Evolutionary conservation across 2,797 vertebrate species (phyloP).

Genomic region (Pseudocheirus occidentalis): DNA sequence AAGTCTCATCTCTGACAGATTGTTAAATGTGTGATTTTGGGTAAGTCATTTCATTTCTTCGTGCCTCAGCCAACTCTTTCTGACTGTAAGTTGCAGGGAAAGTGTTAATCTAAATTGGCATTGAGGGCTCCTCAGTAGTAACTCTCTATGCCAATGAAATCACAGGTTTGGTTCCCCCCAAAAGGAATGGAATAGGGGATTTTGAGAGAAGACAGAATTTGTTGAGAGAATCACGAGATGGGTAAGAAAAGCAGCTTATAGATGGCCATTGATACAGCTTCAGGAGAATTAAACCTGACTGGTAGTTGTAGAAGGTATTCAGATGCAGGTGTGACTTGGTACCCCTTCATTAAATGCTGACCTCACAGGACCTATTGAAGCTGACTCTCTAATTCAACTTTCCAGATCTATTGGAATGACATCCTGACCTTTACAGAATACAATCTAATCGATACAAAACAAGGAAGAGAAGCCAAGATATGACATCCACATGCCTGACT

Average conservation of each 20-base stretch:
- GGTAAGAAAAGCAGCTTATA: not conserved
- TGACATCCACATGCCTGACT: not conserved
- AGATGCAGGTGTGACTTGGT: not conserved
- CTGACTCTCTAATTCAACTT: not conserved
- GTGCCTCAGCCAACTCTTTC: not conserved
- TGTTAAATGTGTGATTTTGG: not conserved
- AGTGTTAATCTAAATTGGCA: not conserved
- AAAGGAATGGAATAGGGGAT: not conserved
- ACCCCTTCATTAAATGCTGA: not conserved
- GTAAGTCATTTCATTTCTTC: not conserved
- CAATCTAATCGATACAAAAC: not conserved
- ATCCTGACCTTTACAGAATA: not conserved
- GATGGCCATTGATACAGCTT: not conserved
- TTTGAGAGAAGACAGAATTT: not conserved
- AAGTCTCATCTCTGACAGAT: not conserved
- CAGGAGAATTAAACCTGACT: not conserved
- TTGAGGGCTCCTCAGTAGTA: not conserved
- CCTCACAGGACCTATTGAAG: not conserved
- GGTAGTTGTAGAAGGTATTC: not conserved
- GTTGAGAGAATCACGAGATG: not conserved
- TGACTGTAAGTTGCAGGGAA: not conserved
- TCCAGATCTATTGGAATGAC: not conserved
- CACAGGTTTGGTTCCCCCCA: not conserved
- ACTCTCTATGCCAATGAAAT: not conserved
- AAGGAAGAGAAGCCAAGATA: not conserved